Evolutionary conservation across 2,797 vertebrate genomes (phyloP), one percentile per base, ranked within the genome.

Genomic region (Pipistrellus pygmaeus): DNA sequence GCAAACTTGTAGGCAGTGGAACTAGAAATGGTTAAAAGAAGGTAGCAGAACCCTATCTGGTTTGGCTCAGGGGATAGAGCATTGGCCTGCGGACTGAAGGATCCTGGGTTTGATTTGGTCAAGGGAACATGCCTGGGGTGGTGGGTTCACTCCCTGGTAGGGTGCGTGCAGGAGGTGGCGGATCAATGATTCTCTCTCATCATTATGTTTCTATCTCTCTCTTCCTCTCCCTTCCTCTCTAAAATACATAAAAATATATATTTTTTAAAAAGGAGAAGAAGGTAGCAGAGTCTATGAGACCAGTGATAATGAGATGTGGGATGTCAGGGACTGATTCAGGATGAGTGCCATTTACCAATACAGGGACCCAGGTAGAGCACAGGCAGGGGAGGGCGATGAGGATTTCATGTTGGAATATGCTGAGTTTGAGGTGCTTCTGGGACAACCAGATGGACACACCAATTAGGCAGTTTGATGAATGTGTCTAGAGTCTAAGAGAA

Each of bases 381-480:
- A 51, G n/a, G 48, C 30, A 6, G 21, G 10, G 17, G 25, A 85
- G 12, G n/a, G 62, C 85, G 83, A 4, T 1, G 21, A 78, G 25
- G 21, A 62, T 57, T 62, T 35, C 66, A 35, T 51, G 69, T 41
- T 4, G 48, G 30, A 72, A 88, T 17, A 81, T 30, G 55, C 77
- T 77, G 76, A 77, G 8, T n/a, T 38, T 60, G 85, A 89, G 71
- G 88, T 86, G 71, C 69, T 93, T 72, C 84, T 53, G 44, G 84
- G 71, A 95, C 81, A 94, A 91, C 80, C 97, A 94, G 84, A 95
- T 95, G 91, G 92, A 95, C 86, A 88, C 75, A 10, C 32, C 71
- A 93, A 81, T 91, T 44, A 93, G 76, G 55, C 84, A 55, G 38
- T 87, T 80, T 96, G 94, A 95, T 85, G 85, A 94, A 73, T 68